Conservation (phyloP, 2,797 vertebrate genomes). For the Tangara arthus region DNA sequence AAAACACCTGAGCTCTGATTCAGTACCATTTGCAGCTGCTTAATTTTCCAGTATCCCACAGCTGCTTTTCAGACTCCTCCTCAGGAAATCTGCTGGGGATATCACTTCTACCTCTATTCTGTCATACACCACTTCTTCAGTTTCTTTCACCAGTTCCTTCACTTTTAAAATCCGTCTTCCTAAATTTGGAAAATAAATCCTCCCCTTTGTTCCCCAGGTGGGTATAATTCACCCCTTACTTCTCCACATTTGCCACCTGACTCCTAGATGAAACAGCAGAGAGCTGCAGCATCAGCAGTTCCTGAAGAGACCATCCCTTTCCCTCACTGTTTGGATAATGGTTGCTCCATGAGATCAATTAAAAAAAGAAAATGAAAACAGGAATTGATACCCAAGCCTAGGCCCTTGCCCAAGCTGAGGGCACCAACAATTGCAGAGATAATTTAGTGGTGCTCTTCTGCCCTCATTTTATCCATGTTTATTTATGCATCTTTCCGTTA, state of each 20-base stretch:
- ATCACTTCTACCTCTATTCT: neutral
- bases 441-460: constrained; percentile 33
- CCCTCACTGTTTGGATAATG: constrained; percentile 4
- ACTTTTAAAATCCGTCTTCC: neutral
- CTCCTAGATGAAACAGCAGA: neutral
- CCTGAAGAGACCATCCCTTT: constrained; percentile 20
- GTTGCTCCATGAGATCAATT: constrained; percentile 20
- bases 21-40: neutral
- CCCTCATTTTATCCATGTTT: constrained; percentile 49
- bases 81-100: neutral
- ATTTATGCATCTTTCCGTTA: constrained; percentile 53
- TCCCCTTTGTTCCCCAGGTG: neutral
- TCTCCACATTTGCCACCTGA: constrained; percentile 4
- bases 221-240: neutral
- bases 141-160: neutral
- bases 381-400: constrained; percentile 15
- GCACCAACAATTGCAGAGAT: constrained; percentile 14
- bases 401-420: constrained; percentile 3
- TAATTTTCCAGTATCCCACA: neutral
- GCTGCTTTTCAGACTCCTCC: neutral
- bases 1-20: neutral
- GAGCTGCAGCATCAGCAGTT: constrained; percentile 12
- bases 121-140: neutral
- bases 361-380: constrained; percentile 50
- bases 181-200: neutral